phyloP scores from a whole-genome alignment of 2,113 vertebrate species.

The Cathartes aura region DNA sequence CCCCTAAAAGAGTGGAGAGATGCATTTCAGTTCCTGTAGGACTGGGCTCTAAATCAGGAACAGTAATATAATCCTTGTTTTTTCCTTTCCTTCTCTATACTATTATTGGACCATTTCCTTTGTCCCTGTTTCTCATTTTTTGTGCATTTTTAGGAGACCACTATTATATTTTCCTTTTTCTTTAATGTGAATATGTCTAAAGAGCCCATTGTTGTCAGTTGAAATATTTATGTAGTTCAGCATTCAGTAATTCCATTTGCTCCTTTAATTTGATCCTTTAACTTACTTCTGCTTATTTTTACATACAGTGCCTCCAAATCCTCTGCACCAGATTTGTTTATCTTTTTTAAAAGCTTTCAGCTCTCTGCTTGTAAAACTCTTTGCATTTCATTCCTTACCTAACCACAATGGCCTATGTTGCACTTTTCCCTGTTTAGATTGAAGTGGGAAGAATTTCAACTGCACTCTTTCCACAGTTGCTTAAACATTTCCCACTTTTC shows the following conservation, averaged over 20 bases:
- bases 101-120: conserved; percentile 33
- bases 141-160: conserved; percentile 54
- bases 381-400: conserved; percentile 70
- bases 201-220: conserved; percentile 54
- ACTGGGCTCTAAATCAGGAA: neutral
- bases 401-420: conserved; percentile 67
- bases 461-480: conserved; percentile 54
- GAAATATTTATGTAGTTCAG: conserved; percentile 72
- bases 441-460: conserved; percentile 70
- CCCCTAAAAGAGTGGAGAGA: neutral
- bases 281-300: conserved; percentile 73
- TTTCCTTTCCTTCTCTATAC: neutral
- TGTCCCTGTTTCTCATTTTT: conserved; percentile 52
- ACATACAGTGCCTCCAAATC: conserved; percentile 53
- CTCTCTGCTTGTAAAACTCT: conserved; percentile 72
- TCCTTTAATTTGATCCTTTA: conserved; percentile 67
- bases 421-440: conserved; percentile 66
- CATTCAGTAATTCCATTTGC: conserved; percentile 60
- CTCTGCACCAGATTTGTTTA: conserved; percentile 54
- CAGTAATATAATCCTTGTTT: conserved; percentile 33
- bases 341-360: conserved; percentile 67
- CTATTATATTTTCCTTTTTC: conserved; percentile 58
- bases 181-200: conserved; percentile 46
- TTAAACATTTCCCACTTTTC: conserved; percentile 65
- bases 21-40: neutral